Base-by-base conservation (phyloP, 1,140 invertebrate species). In the Atta cephalotes region DNA sequence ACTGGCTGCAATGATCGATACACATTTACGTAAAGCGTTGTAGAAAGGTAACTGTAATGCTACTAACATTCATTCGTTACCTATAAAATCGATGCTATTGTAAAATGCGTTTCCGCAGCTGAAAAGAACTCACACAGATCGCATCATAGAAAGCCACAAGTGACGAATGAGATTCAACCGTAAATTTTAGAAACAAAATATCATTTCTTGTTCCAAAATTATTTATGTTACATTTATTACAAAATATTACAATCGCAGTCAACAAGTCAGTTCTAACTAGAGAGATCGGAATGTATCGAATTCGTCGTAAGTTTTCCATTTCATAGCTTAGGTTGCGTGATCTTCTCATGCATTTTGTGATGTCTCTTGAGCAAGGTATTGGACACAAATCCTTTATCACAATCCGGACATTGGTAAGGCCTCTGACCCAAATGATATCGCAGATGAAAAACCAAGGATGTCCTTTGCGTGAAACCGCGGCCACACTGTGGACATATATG, bases 361-460 rank as follows among this genome's bases (percentile, higher is more conserved):
- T 94, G 93, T 25, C 91, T 93, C 65, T 86, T 92, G 1, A 94
- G 70, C 14, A 90, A 79, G 2, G 89, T 91, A 0, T 79, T 87
- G 0, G 93, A 90, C 10, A 93, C 88, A 71, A 94, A 94, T 3
- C 82, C 85, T 71, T 92, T 93, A 3, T 78, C 91, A 58, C 93
- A 93, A 5, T 91, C 85, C 3, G 53, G 3, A 56, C 96, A 97
- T 2, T 90, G 92, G 89, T 96, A 96, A 1, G 96, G 96, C 53
- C 96, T 95, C 85, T 96, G 95, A 4, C 96, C 95, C 1, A 95
- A 96, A 87, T 96, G 96, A 71, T 95, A 93, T 10, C 93, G 89
- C 35, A 93, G 85, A 87, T 96, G 96, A 93, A 96, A 93, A 14
- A 96, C 94, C 56, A 97, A 92, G 1, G 96, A 95, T 12, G 93